Base-by-base conservation (phyloP, 2,888 invertebrate species). In the Leptogaster cylindrica region DNA sequence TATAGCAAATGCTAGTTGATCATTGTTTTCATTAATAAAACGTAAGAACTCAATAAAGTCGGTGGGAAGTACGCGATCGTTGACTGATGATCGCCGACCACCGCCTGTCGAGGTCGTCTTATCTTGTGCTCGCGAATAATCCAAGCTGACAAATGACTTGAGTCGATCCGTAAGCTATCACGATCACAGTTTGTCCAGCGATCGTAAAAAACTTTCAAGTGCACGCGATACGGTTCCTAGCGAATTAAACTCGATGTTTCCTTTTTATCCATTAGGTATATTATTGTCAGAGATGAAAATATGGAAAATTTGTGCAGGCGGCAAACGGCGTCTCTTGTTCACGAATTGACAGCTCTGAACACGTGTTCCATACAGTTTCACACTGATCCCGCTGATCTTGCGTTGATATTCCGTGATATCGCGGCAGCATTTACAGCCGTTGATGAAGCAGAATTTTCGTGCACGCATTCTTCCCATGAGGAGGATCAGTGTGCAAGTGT, bases 331-430 rank as follows among this genome's bases (percentile, higher is more conserved):
- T 31, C 31, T 23, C 18, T n/a, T n/a, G 48, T 41, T 28, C 28
- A 18, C 12, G 18, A 63, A 64, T 65, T 65, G 65, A 65, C 65
- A 65, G 48, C 50, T 65, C 36, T 14, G 65, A 65, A 65, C 65
- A 65, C 50, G 50, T 51, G 65, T 65, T 65, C 65, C 50, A 51
- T 25, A 50, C 25, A 65, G 39, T 39, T 39, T 50, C 50, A 51
- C 65, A 51, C 65, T n/a, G n/a, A 39, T 65, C 65, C 65, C 65
- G 50, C 50, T 39, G 27, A 10, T 14, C 39, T 39, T 20, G n/a
- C 33, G 65, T 50, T 51, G 50, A 50, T 65, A 39, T 39, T 65
- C 6, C 36, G 25, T 50, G 39, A 65, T 65, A 65, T 50, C 50
- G 28, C 14, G n/a, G 28, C 41, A 44, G 41, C 14, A 25, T 31